Evolutionary conservation across 2,888 invertebrate species (phyloP).

Genomic region (Heliconius cydno): DNA sequence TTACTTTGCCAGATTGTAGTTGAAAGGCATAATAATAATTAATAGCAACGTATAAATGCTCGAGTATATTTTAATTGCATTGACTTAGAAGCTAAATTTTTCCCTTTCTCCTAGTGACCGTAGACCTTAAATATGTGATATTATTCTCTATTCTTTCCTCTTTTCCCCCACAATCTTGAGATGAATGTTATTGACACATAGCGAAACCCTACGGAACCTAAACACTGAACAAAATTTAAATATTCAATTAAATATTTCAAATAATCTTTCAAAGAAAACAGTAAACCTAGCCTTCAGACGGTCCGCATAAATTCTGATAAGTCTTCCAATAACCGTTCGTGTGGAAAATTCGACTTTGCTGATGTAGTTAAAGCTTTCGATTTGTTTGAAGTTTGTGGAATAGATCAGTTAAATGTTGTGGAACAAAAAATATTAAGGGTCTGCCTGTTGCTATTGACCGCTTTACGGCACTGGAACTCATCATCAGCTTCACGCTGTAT

Average conservation of each 20-base stretch:
- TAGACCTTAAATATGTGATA: no score
- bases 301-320: constrained; percentile 41
- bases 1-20: no score
- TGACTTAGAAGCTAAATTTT: no score
- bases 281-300: constrained; percentile 31
- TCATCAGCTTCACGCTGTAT: no score
- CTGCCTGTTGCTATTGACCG: background rate
- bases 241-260: background rate
- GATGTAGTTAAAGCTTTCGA: constrained; percentile 44
- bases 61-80: no score
- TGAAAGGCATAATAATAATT: no score
- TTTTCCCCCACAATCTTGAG: background rate
- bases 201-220: no score
- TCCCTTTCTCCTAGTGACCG: no score
- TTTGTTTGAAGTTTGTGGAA: constrained; percentile 39
- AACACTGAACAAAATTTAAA: background rate
- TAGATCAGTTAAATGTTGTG: constrained; percentile 41
- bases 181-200: background rate
- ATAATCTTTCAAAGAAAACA: constrained; percentile 3
- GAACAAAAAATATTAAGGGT: constrained; percentile 31
- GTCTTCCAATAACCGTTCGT: constrained; percentile 38
- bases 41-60: no score
- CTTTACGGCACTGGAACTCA: background rate
- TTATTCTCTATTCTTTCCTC: no score
- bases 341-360: constrained; percentile 45